Evolutionary conservation across 1,140 invertebrate species (phyloP).

Genomic region (Ganaspis sp.): DNA sequence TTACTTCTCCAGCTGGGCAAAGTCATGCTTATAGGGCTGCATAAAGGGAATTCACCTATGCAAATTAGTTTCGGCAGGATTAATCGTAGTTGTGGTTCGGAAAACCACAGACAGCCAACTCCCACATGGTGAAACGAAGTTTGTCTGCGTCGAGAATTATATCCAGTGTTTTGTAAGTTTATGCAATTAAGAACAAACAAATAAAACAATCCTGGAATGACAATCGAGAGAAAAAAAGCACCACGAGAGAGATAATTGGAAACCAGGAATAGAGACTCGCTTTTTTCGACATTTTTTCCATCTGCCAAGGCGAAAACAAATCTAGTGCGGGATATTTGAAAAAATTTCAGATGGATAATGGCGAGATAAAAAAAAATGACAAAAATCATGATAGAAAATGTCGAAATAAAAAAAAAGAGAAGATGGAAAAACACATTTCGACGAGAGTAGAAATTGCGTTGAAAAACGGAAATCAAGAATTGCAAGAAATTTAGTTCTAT

Average conservation of each 20-base stretch:
- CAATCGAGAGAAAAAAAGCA: background rate
- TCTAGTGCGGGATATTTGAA: background rate
- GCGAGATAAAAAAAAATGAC: too few species aligned
- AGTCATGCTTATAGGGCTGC: constrained; percentile 46
- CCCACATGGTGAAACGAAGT: background rate
- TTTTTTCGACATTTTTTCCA: background rate
- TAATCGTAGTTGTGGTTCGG: constrained; percentile 63
- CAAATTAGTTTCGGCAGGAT: constrained; percentile 69
- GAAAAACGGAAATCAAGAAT: too few species aligned
- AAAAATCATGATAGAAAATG: too few species aligned
- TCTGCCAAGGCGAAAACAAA: background rate
- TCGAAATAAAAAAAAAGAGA: too few species aligned
- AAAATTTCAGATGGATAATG: too few species aligned
- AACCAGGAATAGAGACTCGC: background rate
- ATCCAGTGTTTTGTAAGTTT: constrained; percentile 23
- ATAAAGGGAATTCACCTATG: constrained; percentile 64
- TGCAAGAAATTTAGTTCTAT: too few species aligned
- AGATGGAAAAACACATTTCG: too few species aligned
- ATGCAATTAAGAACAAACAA: constrained; percentile 29
- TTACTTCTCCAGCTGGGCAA: constrained; percentile 36
- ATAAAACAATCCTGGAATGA: background rate
- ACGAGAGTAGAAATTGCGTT: too few species aligned
- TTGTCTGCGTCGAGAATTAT: constrained; percentile 14
- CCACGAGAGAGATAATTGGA: constrained; percentile 13
- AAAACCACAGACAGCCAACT: constrained; percentile 48